Base-by-base conservation (phyloP, 2,888 invertebrate genomes). In the Carabus problematicus region DNA sequence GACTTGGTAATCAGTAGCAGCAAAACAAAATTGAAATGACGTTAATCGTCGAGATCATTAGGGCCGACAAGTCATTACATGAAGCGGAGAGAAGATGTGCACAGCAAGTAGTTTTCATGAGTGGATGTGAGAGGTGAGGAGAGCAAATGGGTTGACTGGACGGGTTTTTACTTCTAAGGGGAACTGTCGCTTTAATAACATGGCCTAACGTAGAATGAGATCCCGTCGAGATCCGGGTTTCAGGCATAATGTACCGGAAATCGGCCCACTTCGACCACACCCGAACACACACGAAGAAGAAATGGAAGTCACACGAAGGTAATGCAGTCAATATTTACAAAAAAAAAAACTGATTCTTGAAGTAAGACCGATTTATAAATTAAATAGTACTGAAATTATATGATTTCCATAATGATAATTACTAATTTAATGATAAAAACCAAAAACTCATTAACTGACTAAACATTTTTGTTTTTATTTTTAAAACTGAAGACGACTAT, bases 1-100 rank as follows among this genome's bases (percentile, higher is more conserved):
- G 11, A 59, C 40, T 47, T 47, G 14, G 43, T 67, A 67, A 67
- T 67, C 42, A 67, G 67, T 58, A 54, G 41, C 42, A 60, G 67
- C 67, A 67, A 67, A 67, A 67, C 67, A 67, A 67, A 67, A 67
- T 67, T 67, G 67, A 52, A 67, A 67, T 67, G 67, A 67, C 67
- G 67, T 67, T 67, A 67, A 67, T 67, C 67, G 67, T 60, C 60
- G 18, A 43, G 52, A 60, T 67, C 67, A 67, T 67, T 67, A 67
- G 67, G 66, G 59, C 40, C 59, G 40, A 40, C 58, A 52, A 29
- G 56, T 66, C 66, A 59, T 66, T 42, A 59, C 59, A 59, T 16
- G 54, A 64, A 2, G 12, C 55, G 29, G 19, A 42, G 56, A 11
- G 12, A 45, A 45, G 29, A 29, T 29, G 29, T 29, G 29, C 29